These are phyloP conservation scores for Perodicticus potto DNA, from an alignment of 2,797 vertebrate species.

Conservation along the genomic window DNA sequence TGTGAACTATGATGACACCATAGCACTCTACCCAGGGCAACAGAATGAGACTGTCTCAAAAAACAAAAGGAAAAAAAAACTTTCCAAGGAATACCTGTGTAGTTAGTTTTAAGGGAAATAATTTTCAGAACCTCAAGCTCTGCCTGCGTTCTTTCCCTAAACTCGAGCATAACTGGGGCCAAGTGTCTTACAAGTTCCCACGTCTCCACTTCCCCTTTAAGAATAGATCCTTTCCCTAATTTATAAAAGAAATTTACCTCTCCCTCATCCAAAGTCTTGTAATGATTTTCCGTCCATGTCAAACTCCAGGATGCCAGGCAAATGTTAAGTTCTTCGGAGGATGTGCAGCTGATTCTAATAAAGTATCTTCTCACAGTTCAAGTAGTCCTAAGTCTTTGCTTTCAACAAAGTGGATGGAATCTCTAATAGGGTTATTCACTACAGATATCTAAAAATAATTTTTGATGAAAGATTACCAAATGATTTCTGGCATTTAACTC, in stretches of 20 bases:
- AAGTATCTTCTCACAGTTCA: slow-evolving; percentile 7
- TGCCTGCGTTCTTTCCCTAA: not conserved
- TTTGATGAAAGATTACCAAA: slow-evolving; percentile 37
- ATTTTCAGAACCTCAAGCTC: not conserved
- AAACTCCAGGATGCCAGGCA: not conserved
- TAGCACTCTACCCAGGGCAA: too few species aligned
- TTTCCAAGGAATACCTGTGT: not conserved
- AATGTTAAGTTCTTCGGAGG: not conserved
- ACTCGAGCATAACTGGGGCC: not conserved
- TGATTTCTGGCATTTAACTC: slow-evolving; percentile 62
- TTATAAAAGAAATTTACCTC: not conserved
- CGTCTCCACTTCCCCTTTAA: not conserved
- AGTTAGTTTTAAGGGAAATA: not conserved
- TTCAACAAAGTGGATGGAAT: slow-evolving; percentile 34
- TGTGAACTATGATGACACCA: too few species aligned
- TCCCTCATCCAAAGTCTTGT: not conserved
- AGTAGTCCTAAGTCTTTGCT: slow-evolving; percentile 41
- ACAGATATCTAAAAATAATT: slow-evolving; percentile 50
- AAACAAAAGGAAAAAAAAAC: not conserved
- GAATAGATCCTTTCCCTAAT: not conserved
- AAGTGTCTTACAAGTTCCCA: not conserved
- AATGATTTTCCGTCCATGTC: not conserved
- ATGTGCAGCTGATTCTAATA: not conserved
- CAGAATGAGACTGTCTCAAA: too few species aligned
- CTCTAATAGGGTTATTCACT: slow-evolving; percentile 29